Conservation (phyloP, 2,797 vertebrate species). For the Ceryle rudis region DNA sequence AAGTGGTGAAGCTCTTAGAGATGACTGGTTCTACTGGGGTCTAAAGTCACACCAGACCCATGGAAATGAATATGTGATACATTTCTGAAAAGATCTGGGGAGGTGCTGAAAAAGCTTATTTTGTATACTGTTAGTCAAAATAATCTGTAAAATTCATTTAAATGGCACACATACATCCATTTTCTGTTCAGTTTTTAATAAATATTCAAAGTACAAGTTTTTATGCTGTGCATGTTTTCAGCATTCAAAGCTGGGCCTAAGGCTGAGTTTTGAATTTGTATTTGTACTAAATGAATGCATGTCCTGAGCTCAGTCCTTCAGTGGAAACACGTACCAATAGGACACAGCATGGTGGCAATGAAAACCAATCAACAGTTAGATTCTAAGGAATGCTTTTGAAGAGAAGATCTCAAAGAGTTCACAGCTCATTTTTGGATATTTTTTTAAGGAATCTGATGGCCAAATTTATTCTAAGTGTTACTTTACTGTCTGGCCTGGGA, state of each 20-base stretch:
- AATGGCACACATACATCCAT: rapidly evolving
- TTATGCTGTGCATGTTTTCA: background rate
- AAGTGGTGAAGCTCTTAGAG: background rate
- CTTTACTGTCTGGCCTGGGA: background rate
- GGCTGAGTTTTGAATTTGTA: background rate
- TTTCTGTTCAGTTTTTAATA: background rate
- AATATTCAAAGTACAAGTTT: background rate
- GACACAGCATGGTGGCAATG: background rate
- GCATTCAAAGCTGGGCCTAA: background rate
- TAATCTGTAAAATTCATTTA: background rate
- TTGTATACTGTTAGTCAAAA: background rate
- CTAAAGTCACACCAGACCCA: background rate
- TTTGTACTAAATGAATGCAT: background rate
- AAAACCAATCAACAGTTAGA: background rate
- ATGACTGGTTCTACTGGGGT: background rate
- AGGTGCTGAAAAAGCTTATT: background rate
- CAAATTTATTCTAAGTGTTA: background rate
- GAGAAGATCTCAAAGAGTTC: background rate
- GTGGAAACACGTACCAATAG: rapidly evolving
- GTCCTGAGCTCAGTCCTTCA: background rate
- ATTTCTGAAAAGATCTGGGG: background rate
- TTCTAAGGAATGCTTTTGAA: background rate
- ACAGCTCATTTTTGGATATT: background rate
- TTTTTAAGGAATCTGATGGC: background rate
- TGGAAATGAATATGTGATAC: background rate